Base-by-base conservation (phyloP, 2,113 vertebrate species). In the Callopanchax toddi region DNA sequence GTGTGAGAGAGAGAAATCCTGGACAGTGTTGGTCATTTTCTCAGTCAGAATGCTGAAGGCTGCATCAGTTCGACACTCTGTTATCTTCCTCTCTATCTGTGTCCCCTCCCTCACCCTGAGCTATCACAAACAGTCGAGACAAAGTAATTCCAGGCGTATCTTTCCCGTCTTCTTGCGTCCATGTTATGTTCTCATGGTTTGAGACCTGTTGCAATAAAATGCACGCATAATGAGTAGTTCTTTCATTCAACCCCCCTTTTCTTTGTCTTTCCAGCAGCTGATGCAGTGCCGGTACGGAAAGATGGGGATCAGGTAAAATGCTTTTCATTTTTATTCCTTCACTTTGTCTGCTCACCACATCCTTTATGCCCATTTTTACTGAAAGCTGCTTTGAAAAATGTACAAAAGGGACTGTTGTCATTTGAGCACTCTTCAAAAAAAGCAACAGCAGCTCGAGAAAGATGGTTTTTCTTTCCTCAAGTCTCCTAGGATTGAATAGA, bases 291-390 rank as follows among this genome's bases (percentile, higher is more conserved):
- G 16, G 91, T 92, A 50, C 89, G 79, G 76, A 92, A 92, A 86
- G 91, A 92, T 82, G 92, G 91, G 46, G 92, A 93, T 88, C 92
- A 93, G 92, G 92, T 93, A 91, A 86, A 86, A 75, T 23, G 8
- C 29, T 45, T 67, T 59, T n/a, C 12, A n/a, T 17, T 29, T 39
- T 43, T 49, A 20, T 36, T 57, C 3, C 12, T 43, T 11, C 16
- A 5, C 17, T 16, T 3, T 40, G 32, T 23, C 56, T 60, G 40
- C 60, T 54, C 66, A 56, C 6, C 15, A 70, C 53, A 29, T 12
- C 72, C 56, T 46, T 53, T n/a, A n/a, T n/a, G n/a, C n/a, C n/a
- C n/a, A n/a, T n/a, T n/a, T n/a, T n/a, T 26, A 20, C 26, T 53
- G 54, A 61, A 67, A 65, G 50, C 34, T 18, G 11, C 15, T 17